A percentile compares a stretch with the other conserved stretches of the same genome.
Evolutionary conservation across 2,113 vertebrate species (phyloP).

Genomic region (Macaca nemestrina): DNA sequence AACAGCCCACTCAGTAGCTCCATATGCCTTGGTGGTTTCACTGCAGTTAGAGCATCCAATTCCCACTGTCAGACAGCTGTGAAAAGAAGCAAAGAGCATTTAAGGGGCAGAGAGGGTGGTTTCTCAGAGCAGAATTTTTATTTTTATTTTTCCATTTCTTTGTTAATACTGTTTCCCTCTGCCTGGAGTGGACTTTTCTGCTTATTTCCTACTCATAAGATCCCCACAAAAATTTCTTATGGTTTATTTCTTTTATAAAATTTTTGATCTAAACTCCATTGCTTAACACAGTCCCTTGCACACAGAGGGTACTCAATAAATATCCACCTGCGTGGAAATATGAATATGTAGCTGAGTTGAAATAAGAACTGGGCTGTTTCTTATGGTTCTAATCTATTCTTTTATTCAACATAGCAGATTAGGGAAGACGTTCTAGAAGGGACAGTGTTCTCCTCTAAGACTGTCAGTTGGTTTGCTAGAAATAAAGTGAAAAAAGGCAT

Average conservation of each 20-base stretch:
- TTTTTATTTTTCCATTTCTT: neutral
- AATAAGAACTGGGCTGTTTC: neutral
- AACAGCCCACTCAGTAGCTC: neutral
- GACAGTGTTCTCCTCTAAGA: neutral
- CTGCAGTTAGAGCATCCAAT: too few species aligned
- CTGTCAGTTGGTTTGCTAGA: neutral
- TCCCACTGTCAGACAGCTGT: neutral
- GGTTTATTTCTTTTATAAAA: neutral
- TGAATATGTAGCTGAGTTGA: neutral
- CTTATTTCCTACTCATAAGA: neutral
- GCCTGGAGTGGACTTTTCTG: slow-evolving; percentile 48
- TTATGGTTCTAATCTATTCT: neutral
- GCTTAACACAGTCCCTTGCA: neutral
- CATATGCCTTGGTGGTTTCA: neutral
- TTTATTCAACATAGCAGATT: neutral
- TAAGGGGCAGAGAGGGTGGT: neutral
- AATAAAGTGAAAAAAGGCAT: neutral
- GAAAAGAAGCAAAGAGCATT: neutral
- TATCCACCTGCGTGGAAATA: neutral
- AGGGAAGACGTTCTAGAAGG: neutral
- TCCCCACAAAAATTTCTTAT: neutral
- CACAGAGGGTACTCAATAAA: neutral
- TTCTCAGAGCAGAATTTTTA: neutral
- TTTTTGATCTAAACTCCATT: neutral
- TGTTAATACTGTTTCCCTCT: slow-evolving; percentile 51